These are phyloP conservation scores for Microctenopoma steveboyesi DNA, from an alignment of 2,797 vertebrate genomes.

Conservation along the genomic window DNA sequence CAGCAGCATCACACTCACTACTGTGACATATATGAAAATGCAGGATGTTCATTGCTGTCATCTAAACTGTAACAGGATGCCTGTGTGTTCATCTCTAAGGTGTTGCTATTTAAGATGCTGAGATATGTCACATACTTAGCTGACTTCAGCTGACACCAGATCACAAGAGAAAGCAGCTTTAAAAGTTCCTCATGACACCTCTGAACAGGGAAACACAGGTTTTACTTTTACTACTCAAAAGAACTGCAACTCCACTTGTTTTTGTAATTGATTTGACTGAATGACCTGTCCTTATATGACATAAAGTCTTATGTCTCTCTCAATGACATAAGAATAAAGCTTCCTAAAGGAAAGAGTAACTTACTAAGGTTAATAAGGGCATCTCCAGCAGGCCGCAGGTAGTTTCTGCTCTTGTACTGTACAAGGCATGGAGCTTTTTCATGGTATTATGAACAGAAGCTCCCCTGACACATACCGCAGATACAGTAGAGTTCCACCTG, in stretches of 20 bases:
- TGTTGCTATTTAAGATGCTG: neutral
- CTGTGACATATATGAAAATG: neutral
- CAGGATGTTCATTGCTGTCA: neutral
- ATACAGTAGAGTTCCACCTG: no score
- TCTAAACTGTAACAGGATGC: no score
- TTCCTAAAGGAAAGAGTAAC: neutral
- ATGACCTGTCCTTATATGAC: neutral
- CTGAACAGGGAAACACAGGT: no score
- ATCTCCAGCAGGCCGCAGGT: no score
- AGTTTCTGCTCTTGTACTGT: no score
- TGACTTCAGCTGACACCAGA: neutral
- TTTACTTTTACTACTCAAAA: no score
- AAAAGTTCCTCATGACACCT: no score
- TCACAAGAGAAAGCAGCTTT: no score
- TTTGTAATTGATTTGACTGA: neutral
- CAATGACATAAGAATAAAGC: neutral
- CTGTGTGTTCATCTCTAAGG: neutral
- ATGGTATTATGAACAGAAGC: no score
- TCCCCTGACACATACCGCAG: no score
- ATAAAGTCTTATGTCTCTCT: neutral
- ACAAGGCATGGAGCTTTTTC: no score
- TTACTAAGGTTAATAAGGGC: neutral
- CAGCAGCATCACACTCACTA: neutral
- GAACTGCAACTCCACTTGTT: no score
- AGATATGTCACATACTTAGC: neutral